Percentiles rank a stretch among this genome's conserved stretches.
phyloP scores from a whole-genome alignment of 2,113 vertebrate species.

The Thymallus thymallus region DNA sequence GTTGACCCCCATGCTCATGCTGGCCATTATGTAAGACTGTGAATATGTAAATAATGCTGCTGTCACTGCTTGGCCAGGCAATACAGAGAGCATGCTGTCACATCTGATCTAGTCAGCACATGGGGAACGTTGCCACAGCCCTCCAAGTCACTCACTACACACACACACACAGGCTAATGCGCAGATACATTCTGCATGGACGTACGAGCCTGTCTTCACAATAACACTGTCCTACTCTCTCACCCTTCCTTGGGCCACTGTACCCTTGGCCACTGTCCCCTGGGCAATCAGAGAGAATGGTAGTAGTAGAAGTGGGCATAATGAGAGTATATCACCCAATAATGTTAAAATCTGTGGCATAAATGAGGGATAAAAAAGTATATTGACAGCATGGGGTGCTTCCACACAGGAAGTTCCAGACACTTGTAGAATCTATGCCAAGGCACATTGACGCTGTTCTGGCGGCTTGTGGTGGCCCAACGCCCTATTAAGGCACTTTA shows the following conservation, averaged over 20 bases:
- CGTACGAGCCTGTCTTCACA: slow-evolving; percentile 19
- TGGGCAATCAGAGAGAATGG: background rate
- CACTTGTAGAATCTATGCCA: no score
- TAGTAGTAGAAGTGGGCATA: background rate
- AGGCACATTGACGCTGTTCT: no score
- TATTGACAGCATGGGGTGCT: no score
- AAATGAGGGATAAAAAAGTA: no score
- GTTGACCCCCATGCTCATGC: no score
- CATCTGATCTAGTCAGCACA: slow-evolving; percentile 39
- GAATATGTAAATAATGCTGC: no score
- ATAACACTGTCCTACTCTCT: slow-evolving; percentile 11
- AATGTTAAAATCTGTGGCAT: no score
- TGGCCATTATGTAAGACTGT: no score
- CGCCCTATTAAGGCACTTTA: no score
- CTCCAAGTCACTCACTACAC: slow-evolving; percentile 28
- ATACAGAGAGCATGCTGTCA: slow-evolving; percentile 42
- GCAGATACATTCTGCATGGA: slow-evolving; percentile 10
- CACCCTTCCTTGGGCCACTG: slow-evolving; percentile 8
- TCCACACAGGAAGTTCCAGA: no score
- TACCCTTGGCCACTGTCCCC: background rate
- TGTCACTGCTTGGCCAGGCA: slow-evolving; percentile 23
- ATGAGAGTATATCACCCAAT: background rate
- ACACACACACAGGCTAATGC: slow-evolving; percentile 17
- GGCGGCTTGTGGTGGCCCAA: no score
- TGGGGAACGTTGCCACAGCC: slow-evolving; percentile 27